Percentiles rank a stretch among this genome's conserved stretches.
Conservation (phyloP, 1,140 invertebrate species). For the Drosophila novamexicana region DNA sequence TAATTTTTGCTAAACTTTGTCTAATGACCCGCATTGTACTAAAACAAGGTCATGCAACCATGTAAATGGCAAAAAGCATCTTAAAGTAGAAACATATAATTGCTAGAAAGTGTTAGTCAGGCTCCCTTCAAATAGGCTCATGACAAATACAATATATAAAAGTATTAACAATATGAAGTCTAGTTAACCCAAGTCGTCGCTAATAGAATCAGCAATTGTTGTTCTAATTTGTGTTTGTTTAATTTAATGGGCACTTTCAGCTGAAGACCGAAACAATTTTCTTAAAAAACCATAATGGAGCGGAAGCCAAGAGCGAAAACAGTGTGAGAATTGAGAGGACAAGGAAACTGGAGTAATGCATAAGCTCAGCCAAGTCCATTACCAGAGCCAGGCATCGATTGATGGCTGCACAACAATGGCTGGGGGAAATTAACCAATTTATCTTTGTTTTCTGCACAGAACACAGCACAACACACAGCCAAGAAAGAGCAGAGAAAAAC, state of each 20-base stretch:
- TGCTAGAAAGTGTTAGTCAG: background rate
- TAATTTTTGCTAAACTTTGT: slow-evolving; percentile 6
- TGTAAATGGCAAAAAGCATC: no score
- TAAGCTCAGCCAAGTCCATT: slow-evolving; percentile 79
- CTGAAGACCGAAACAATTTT: slow-evolving; percentile 33
- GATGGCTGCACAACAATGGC: slow-evolving; percentile 76
- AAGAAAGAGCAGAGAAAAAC: slow-evolving; percentile 10
- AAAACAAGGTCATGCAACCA: slow-evolving; percentile 7
- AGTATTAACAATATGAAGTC: slow-evolving; percentile 1
- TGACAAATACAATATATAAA: background rate
- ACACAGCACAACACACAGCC: slow-evolving; percentile 50
- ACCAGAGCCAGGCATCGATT: slow-evolving; percentile 79
- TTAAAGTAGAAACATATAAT: background rate
- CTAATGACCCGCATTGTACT: slow-evolving; percentile 1
- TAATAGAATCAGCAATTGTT: slow-evolving; percentile 40
- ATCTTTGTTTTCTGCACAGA: slow-evolving; percentile 80
- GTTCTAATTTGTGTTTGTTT: slow-evolving; percentile 55
- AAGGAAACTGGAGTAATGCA: slow-evolving; percentile 66
- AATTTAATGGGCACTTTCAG: slow-evolving; percentile 39
- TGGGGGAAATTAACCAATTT: slow-evolving; percentile 84
- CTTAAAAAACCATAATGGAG: slow-evolving; percentile 12
- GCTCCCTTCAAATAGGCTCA: background rate
- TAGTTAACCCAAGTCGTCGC: slow-evolving; percentile 5
- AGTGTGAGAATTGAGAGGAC: slow-evolving; percentile 20
- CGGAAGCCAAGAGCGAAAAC: slow-evolving; percentile 12